Evolutionary conservation across 2,113 vertebrate genomes (phyloP), one percentile per base, ranked within the genome.

Genomic region (Melanerpes aurifrons): DNA sequence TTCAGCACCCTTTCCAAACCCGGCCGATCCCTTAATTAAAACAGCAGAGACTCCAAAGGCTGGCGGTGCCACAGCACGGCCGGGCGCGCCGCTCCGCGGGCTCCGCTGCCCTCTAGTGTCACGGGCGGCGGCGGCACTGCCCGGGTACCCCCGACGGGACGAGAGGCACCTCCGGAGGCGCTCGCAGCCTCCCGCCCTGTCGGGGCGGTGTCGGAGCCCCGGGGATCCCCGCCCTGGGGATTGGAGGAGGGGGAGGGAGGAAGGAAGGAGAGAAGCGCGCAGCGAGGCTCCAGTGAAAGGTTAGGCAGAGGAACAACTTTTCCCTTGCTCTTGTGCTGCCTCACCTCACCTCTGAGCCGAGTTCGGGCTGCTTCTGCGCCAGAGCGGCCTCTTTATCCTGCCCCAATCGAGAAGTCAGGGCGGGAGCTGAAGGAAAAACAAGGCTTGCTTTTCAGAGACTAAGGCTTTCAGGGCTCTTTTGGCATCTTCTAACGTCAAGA

Each of bases 41-140:
- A 10, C 47, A 58, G 0, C 57, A 6, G 69, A 5, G 47, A 13
- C 61, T 2, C 32, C 18, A 1, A 12, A 4, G 28, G 24, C 43
- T 5, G 66, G 26, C 61, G 10, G 47, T 28, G 79, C 16, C 84
- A 57, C 10, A 11, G 50, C 31, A 2, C 17, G 13, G 54, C 56
- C 3, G 75, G 43, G 21, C n/a, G n/a, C 3, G 53, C 76, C 21
- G 59, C 90, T 95, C 56, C 40, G 73, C 77, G 93, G 95, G 81
- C 94, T 96, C 53, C 95, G 91, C 14, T 96, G 95, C 94, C 94
- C 94, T 88, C 95, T 96, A 96, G 94, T 71, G 94, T 90, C 80
- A 8, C 76, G 48, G 81, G 56, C 12, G 58, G 58, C 29, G 77
- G 25, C 9, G 78, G 50, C 71, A 40, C 63, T 25, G 78, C 63